Evolutionary conservation across 2,888 invertebrate genomes (phyloP), one percentile per base, ranked within the genome.

Genomic region (Amphipyra tragopoginis): DNA sequence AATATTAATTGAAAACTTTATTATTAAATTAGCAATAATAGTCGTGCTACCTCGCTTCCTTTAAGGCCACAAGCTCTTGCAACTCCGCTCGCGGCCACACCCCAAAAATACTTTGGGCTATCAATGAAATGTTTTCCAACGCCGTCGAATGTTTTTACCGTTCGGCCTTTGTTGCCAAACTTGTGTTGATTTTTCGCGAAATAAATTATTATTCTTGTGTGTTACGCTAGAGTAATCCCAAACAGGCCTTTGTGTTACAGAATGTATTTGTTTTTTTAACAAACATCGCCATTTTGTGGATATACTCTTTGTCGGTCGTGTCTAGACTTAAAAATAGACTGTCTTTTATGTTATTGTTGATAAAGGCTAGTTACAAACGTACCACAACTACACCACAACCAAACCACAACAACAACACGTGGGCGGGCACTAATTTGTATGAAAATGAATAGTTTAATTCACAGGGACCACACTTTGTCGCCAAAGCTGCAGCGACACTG

Each of bases 121-220:
- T 70, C 49, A 63, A 61, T 61, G 8, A 45, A 75, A 50, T 71
- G 55, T 53, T 64, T 63, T 36, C n/a, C 40, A 26, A 42, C 33
- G 1, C 9, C 39, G 3, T 15, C 39, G 38, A 43, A 45, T 48
- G 42, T 65, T 51, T 56, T 14, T 56, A 29, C 15, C 48, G 34
- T 59, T 65, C 10, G 36, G 14, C 14, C 34, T 49, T 75, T 72
- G 58, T 59, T 48, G 21, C 34, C 49, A 47, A 36, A 52, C 42
- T 59, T 42, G 43, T 61, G 73, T 61, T 72, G 60, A 45, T 66
- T 77, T 72, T 77, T 40, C 34, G 36, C 15, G 29, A 39, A 60
- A 72, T 49, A 66, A 72, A 71, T 75, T 71, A 66, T 65, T 73
- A 72, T 77, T 66, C 74, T 54, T 44, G 56, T 76, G 52, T 53